Evolutionary conservation across 1,140 invertebrate genomes (phyloP).

Genomic region (Magallana gigas): DNA sequence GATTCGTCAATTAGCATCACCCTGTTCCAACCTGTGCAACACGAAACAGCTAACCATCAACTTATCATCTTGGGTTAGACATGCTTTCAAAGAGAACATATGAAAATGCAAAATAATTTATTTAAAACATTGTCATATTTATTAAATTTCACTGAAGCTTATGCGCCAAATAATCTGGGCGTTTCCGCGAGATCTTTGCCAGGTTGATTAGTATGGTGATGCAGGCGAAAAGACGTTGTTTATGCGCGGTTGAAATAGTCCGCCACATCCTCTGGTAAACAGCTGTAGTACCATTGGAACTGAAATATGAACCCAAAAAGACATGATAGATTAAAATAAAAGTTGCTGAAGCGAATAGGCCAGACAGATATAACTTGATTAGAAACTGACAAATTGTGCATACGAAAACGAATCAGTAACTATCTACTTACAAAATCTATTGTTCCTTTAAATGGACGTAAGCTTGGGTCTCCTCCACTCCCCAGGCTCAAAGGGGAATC

Average conservation of each 20-base stretch:
- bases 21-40: neutral
- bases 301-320: neutral
- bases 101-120: no score
- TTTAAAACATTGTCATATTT: no score
- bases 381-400: no score
- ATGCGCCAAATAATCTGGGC: no score
- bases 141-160: no score
- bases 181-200: no score
- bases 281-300: constrained; percentile 18
- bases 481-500: neutral
- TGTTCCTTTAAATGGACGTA: neutral
- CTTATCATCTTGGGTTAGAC: no score
- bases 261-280: neutral
- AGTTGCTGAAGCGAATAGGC: no score
- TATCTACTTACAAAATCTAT: neutral
- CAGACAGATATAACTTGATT: no score
- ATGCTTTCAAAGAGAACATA: no score
- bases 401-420: no score
- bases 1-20: neutral
- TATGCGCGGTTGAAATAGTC: neutral
- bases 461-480: neutral
- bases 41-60: neutral
- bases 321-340: no score
- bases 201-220: neutral
- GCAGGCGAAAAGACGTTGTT: neutral